Conservation (phyloP, 2,113 vertebrate species). For the Marmota monax region DNA sequence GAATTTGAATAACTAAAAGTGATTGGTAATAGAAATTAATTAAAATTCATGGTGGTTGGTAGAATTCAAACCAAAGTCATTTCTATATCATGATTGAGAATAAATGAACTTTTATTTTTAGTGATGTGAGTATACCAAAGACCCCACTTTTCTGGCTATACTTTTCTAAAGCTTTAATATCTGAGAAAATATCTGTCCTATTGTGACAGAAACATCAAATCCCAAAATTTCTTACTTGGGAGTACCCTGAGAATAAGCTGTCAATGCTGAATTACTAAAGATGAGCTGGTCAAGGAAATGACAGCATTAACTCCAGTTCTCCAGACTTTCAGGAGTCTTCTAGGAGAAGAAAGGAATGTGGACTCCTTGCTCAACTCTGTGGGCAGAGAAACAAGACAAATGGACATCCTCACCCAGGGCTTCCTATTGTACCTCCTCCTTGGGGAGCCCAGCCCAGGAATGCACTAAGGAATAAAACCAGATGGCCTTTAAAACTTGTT, state of each 20-base stretch:
- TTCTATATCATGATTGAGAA: background rate
- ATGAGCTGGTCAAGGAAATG: background rate
- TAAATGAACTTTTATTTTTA: constrained; percentile 8
- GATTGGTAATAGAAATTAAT: background rate
- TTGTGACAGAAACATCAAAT: background rate
- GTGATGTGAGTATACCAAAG: background rate
- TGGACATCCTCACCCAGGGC: background rate
- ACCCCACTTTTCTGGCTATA: background rate
- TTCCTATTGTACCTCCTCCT: background rate
- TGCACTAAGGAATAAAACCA: background rate
- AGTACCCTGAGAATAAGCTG: background rate
- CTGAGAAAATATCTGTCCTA: background rate
- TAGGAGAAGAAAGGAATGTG: background rate
- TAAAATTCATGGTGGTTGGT: background rate
- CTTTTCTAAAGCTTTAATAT: background rate
- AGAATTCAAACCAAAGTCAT: background rate
- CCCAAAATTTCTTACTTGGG: background rate
- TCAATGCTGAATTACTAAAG: background rate
- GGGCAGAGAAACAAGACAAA: background rate
- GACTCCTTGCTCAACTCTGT: background rate
- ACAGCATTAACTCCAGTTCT: background rate
- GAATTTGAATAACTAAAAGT: background rate
- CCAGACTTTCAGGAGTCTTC: background rate
- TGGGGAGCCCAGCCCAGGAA: background rate
- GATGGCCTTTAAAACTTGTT: background rate